Evolutionary conservation across 92 coral and sea anemone species (phyloP).

Genomic region (Desmophyllum pertusum): DNA sequence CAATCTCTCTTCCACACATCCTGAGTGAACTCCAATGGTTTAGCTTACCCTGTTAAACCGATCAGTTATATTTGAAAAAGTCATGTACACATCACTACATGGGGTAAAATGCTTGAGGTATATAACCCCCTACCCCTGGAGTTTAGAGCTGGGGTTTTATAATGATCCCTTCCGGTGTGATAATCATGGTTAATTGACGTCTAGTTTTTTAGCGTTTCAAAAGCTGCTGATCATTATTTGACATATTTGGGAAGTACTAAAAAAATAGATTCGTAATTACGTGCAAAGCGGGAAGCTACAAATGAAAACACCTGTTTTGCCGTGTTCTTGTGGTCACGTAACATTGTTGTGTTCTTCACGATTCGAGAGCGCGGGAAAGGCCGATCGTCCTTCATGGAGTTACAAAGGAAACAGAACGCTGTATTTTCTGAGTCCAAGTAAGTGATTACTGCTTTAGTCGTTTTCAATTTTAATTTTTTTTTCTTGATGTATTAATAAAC

Average conservation of each 20-base stretch:
- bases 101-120: too few relatives aligned
- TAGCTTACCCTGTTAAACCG: too few relatives aligned
- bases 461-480: not conserved
- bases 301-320: constrained; percentile 14
- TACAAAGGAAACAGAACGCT: constrained; percentile 29
- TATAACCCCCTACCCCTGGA: too few relatives aligned
- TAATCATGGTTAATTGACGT: not conserved
- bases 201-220: not conserved
- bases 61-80: too few relatives aligned
- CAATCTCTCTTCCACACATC: too few relatives aligned
- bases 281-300: not conserved
- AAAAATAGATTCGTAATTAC: not conserved
- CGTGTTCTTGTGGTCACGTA: not conserved
- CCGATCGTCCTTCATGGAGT: constrained; percentile 18
- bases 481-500: too few relatives aligned
- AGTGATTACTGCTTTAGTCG: not conserved
- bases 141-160: too few relatives aligned
- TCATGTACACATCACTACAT: too few relatives aligned
- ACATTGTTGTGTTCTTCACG: constrained; percentile 10
- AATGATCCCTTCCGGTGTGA: too few relatives aligned
- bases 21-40: too few relatives aligned
- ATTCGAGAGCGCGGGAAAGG: not conserved
- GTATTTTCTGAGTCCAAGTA: constrained; percentile 28
- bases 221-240: not conserved
- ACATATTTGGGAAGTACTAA: not conserved